Base-by-base conservation (phyloP, 2,888 invertebrate species). In the Drosophila merina region DNA sequence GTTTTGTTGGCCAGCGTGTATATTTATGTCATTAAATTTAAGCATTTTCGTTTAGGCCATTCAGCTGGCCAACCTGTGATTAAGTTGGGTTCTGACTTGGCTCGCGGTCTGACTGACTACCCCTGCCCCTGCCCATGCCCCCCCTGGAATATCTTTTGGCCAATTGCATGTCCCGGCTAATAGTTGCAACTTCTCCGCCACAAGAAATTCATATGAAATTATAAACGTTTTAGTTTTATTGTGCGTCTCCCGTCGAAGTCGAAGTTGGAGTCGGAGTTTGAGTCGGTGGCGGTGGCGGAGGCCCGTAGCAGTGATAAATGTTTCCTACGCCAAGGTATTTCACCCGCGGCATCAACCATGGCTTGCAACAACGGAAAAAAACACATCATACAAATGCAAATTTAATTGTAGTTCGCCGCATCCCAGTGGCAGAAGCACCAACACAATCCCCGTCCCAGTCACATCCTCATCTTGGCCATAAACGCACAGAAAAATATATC, bases 11-110 rank as follows among this genome's bases (percentile, higher is more conserved):
- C 30, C 38, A n/a, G 14, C 50, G 79, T 79, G 72, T 84, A 84
- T 84, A 88, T 88, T 90, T 90, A 90, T 90, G 90, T 90, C 90
- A 90, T 90, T 90, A 90, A 90, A 88, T 88, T 90, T 90, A 90
- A 90, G 91, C 86, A 88, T 90, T 89, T 90, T 90, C 89, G 89
- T 90, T 90, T 90, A 90, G 85, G 81, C 87, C 87, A 89, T 85
- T 89, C 84, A 82, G 79, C 75, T 79, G 77, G 88, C 82, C 74
- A 74, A 87, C 89, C 88, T 90, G 79, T 88, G 84, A 88, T 88
- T 88, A 88, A 77, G 67, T 77, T 86, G 79, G 73, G 60, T 81
- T 68, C 68, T 69, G 66, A 58, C 73, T 74, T 40, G 30, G 57
- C 66, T 70, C 70, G 51, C 70, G 72, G 76, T 67, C 64, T 57